phyloP scores from a whole-genome alignment of 2,113 vertebrate genomes.

The Platycercus adscitus region DNA sequence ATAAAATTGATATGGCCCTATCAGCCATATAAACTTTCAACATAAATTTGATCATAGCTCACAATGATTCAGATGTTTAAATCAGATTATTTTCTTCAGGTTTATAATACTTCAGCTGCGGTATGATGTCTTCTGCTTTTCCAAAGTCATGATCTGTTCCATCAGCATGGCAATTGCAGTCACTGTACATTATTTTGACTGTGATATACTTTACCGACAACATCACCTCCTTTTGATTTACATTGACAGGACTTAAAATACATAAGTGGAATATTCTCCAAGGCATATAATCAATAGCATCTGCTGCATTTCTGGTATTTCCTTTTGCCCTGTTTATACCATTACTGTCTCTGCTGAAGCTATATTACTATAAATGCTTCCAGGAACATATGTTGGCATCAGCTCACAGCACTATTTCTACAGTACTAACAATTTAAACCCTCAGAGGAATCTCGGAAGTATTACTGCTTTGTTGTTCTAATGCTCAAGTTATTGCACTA shows the following conservation, averaged over 20 bases:
- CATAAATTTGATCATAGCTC: conserved; percentile 24
- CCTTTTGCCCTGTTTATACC: conserved; percentile 74
- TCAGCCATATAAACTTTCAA: conserved; percentile 14
- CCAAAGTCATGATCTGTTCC: conserved; percentile 16
- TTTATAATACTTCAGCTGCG: background rate
- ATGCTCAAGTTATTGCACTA: conserved; percentile 49
- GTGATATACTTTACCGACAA: conserved; percentile 64
- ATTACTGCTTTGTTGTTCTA: conserved; percentile 21
- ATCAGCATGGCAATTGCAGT: conserved; percentile 45
- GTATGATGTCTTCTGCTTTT: conserved; percentile 8
- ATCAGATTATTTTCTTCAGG: conserved; percentile 32
- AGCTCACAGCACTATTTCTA: conserved; percentile 20
- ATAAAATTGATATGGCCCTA: background rate
- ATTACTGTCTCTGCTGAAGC: conserved; percentile 69
- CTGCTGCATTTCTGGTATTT: conserved; percentile 77
- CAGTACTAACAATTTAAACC: conserved; percentile 28
- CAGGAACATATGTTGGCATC: conserved; percentile 69
- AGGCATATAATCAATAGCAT: conserved; percentile 78
- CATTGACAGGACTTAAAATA: conserved; percentile 71
- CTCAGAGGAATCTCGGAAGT: conserved; percentile 24
- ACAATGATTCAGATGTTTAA: conserved; percentile 1
- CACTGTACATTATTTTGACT: conserved; percentile 50
- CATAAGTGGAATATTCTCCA: conserved; percentile 72
- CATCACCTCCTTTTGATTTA: conserved; percentile 73
- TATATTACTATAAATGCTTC: conserved; percentile 73